These are phyloP conservation scores for Germaria angustata DNA, from an alignment of 2,888 invertebrate species.

Conservation along the genomic window DNA sequence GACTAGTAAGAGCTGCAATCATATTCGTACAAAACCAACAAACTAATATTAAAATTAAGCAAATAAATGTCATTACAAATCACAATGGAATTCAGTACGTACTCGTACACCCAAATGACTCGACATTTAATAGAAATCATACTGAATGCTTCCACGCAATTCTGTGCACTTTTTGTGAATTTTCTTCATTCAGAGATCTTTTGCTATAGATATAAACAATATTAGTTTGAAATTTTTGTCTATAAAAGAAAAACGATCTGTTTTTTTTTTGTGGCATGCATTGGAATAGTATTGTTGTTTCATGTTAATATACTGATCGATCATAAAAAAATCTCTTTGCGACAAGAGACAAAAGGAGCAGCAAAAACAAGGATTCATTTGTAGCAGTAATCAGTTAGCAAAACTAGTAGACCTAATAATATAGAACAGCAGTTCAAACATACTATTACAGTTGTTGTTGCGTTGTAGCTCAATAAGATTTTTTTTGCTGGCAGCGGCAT, in stretches of 20 bases:
- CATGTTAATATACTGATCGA: constrained; percentile 78
- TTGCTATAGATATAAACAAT: constrained; percentile 45
- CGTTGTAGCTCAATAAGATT: neutral
- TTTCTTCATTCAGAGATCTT: constrained; percentile 33
- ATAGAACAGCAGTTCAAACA: constrained; percentile 43
- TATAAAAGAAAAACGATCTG: neutral
- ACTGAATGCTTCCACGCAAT: constrained; percentile 1
- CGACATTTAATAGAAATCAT: constrained; percentile 20
- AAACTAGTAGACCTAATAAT: constrained; percentile 20
- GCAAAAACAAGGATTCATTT: constrained; percentile 26
- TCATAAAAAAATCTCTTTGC: constrained; percentile 75
- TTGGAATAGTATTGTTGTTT: constrained; percentile 53
- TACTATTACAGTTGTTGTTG: constrained; percentile 33
- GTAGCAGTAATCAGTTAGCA: neutral
- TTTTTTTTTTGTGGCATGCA: neutral
- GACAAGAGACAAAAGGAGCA: constrained; percentile 45
- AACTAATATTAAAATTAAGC: constrained; percentile 39
- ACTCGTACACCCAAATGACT: constrained; percentile 68
- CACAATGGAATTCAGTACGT: constrained; percentile 76
- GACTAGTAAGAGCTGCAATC: neutral
- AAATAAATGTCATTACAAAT: constrained; percentile 78
- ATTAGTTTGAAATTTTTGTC: neutral
- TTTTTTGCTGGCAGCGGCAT: constrained; percentile 49
- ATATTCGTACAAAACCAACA: neutral
- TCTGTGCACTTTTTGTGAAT: neutral